Conservation (phyloP, 2,888 invertebrate genomes). For the Pogonocherus hispidulus region DNA sequence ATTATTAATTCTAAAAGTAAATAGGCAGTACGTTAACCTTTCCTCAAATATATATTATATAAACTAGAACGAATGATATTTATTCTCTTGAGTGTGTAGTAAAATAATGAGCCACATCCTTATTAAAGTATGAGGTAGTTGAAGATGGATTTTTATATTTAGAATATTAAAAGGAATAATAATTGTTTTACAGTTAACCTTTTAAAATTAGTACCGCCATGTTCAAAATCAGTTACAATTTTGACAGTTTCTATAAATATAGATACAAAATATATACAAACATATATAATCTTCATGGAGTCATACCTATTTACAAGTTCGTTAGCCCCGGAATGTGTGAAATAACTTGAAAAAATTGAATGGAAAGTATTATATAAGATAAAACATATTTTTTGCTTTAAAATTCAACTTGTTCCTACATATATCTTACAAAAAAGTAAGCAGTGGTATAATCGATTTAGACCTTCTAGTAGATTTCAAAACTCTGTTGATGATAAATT, state of each 20-base stretch:
- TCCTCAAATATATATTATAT: slow-evolving; percentile 10
- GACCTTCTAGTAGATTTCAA: not conserved
- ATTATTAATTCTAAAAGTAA: slow-evolving; percentile 22
- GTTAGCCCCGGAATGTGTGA: not conserved
- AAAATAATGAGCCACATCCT: not conserved
- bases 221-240: too few species aligned
- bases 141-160: too few species aligned
- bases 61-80: slow-evolving; percentile 12
- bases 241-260: too few species aligned
- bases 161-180: too few species aligned
- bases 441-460: not conserved
- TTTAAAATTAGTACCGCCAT: too few species aligned
- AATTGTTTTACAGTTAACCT: too few species aligned
- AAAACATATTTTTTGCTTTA: not conserved
- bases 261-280: too few species aligned
- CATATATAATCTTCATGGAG: too few species aligned
- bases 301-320: too few species aligned
- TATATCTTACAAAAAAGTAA: not conserved
- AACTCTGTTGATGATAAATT: not conserved
- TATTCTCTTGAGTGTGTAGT: not conserved
- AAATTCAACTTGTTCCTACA: not conserved
- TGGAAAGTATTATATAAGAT: not conserved
- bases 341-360: not conserved
- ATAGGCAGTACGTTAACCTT: slow-evolving; percentile 30
- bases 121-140: not conserved